A percentile compares a stretch with the other conserved stretches of the same genome.
Conservation (phyloP, 92 coral and sea anemone species). For the Desmophyllum pertusum region DNA sequence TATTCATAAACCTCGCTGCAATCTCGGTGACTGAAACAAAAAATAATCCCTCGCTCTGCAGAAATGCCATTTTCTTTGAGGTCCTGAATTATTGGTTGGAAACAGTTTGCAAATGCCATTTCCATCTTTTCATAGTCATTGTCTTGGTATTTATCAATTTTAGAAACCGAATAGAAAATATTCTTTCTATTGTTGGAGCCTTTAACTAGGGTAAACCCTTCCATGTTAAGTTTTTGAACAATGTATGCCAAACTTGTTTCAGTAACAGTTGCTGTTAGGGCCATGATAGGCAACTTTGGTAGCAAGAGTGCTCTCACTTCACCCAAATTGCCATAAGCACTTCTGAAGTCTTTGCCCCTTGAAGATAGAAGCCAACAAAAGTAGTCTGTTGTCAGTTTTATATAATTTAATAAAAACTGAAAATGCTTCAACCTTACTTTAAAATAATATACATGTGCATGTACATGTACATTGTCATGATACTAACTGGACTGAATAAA, state of each 20-base stretch:
- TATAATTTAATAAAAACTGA: neutral
- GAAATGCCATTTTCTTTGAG: conserved; percentile 21
- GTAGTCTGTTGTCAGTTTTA: neutral
- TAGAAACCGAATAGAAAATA: no score
- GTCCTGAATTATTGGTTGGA: conserved; percentile 23
- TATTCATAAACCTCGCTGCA: conserved; percentile 45
- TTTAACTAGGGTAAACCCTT: no score
- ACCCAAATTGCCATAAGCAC: conserved; percentile 35
- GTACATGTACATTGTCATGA: no score
- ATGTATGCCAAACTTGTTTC: conserved; percentile 31
- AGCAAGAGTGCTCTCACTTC: conserved; percentile 35
- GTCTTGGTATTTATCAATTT: conserved; percentile 35
- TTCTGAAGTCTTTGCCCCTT: conserved; percentile 51
- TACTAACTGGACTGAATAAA: no score
- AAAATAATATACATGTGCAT: no score
- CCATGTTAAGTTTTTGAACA: no score
- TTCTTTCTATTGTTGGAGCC: no score
- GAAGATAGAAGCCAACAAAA: neutral
- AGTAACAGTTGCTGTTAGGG: conserved; percentile 45
- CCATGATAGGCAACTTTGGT: conserved; percentile 42
- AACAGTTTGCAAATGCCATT: conserved; percentile 21
- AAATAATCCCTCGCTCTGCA: conserved; percentile 32
- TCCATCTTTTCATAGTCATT: conserved; percentile 37
- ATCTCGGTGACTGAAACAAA: conserved; percentile 41
- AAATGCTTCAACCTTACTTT: no score